phyloP scores from a whole-genome alignment of 2,113 vertebrate species.

The Leucosticte australis region DNA sequence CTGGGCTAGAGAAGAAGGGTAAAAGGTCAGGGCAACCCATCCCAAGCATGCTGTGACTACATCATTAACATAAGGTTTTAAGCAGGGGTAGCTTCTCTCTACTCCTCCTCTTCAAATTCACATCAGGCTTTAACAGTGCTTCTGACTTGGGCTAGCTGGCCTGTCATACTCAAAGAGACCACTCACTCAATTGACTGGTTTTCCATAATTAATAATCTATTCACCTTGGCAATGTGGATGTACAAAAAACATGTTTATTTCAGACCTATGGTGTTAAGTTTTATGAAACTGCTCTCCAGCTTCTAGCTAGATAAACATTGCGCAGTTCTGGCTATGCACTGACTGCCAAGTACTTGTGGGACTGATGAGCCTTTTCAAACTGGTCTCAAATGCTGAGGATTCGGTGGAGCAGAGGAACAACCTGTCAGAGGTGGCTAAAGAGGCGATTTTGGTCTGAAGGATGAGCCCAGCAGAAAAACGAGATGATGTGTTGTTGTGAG shows the following conservation, averaged over 20 bases:
- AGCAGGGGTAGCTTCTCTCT: background rate
- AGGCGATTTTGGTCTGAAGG: background rate
- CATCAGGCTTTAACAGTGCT: background rate
- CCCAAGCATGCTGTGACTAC: background rate
- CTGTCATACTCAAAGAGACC: background rate
- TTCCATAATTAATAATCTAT: background rate
- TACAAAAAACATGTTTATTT: background rate
- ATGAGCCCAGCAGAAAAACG: background rate
- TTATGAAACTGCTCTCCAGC: background rate
- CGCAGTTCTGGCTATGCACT: background rate
- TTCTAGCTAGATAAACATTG: background rate
- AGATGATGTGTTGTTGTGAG: background rate
- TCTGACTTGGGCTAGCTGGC: background rate
- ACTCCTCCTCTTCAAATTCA: background rate
- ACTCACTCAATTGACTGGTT: background rate
- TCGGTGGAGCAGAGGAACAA: background rate
- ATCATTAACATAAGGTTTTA: background rate
- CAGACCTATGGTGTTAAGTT: background rate
- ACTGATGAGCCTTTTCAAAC: background rate
- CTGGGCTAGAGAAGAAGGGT: background rate
- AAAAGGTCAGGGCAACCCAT: background rate
- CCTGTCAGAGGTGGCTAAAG: background rate
- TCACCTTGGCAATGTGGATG: background rate
- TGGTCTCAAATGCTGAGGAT: background rate
- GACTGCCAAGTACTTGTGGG: background rate